A percentile compares a stretch with the other conserved stretches of the same genome.
Evolutionary conservation across 2,888 invertebrate genomes (phyloP).

Genomic region (Amblyteles armatorius): DNA sequence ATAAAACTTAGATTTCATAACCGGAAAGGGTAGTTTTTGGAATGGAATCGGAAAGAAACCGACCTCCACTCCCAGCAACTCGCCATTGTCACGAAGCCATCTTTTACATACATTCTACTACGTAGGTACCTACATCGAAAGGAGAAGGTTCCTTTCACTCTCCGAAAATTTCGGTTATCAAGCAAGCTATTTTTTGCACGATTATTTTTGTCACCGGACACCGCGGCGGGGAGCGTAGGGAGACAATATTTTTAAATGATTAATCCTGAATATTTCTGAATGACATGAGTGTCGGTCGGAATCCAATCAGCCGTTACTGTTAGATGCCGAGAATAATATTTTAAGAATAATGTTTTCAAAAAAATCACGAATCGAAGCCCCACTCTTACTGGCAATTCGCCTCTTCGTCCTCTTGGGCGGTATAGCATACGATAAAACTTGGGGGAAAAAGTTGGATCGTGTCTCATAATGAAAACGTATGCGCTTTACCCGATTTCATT

Average conservation of each 20-base stretch:
- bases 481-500: constrained; percentile 71
- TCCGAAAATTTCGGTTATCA: no score
- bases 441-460: constrained; percentile 70
- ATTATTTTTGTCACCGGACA: no score
- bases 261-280: background rate
- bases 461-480: constrained; percentile 73
- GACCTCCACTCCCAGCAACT: background rate
- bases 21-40: constrained; percentile 57
- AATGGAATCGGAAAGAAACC: constrained; percentile 59
- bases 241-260: background rate
- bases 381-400: background rate
- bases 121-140: no score
- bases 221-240: no score
- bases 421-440: constrained; percentile 66
- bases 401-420: background rate
- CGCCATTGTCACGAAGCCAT: background rate
- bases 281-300: background rate
- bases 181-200: no score
- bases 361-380: background rate
- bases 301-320: background rate
- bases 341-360: background rate
- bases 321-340: background rate
- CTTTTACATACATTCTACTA: no score
- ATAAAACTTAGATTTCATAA: constrained; percentile 66
- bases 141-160: no score